Evolutionary conservation across 1,140 invertebrate genomes (phyloP).

Genomic region (Drosophila auraria): DNA sequence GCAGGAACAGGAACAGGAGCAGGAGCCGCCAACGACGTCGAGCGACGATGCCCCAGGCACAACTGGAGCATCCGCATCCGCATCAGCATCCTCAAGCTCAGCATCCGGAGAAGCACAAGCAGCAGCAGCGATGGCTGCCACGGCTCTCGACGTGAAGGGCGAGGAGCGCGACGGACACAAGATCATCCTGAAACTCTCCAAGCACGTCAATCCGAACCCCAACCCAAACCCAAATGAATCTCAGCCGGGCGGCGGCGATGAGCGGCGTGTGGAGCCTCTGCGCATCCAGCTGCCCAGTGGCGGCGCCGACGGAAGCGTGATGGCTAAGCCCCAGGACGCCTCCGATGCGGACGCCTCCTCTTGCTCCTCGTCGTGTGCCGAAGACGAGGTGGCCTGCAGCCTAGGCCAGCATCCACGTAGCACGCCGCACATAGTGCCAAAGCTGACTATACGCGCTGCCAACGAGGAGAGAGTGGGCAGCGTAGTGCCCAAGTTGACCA

Average conservation of each 20-base stretch:
- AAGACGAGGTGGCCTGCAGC: slow-evolving; percentile 58
- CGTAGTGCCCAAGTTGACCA: slow-evolving; percentile 80
- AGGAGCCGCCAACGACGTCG: slow-evolving; percentile 22
- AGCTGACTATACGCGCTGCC: slow-evolving; percentile 78
- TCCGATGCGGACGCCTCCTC: slow-evolving; percentile 65
- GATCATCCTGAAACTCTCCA: slow-evolving; percentile 78
- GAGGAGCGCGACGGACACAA: slow-evolving; percentile 67
- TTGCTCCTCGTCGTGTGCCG: slow-evolving; percentile 74
- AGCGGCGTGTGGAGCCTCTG: slow-evolving; percentile 71
- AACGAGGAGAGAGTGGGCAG: slow-evolving; percentile 72
- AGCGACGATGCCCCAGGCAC: slow-evolving; percentile 60
- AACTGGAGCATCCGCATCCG: slow-evolving; percentile 29
- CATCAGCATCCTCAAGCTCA: slow-evolving; percentile 23
- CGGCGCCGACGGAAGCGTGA: slow-evolving; percentile 23
- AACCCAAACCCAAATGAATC: slow-evolving; percentile 60
- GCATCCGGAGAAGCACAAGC: slow-evolving; percentile 23
- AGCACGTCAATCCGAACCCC: slow-evolving; percentile 41
- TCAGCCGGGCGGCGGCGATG: slow-evolving; percentile 62
- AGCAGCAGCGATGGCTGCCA: slow-evolving; percentile 61
- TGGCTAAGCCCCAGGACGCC: slow-evolving; percentile 54
- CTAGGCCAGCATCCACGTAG: slow-evolving; percentile 32
- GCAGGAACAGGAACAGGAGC: slow-evolving; percentile 16
- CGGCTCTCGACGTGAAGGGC: slow-evolving; percentile 64
- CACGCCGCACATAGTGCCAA: slow-evolving; percentile 80
- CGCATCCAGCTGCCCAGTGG: slow-evolving; percentile 63